These are phyloP conservation scores for Octonoba sinensis DNA, from an alignment of 2,888 invertebrate species.

Conservation along the genomic window DNA sequence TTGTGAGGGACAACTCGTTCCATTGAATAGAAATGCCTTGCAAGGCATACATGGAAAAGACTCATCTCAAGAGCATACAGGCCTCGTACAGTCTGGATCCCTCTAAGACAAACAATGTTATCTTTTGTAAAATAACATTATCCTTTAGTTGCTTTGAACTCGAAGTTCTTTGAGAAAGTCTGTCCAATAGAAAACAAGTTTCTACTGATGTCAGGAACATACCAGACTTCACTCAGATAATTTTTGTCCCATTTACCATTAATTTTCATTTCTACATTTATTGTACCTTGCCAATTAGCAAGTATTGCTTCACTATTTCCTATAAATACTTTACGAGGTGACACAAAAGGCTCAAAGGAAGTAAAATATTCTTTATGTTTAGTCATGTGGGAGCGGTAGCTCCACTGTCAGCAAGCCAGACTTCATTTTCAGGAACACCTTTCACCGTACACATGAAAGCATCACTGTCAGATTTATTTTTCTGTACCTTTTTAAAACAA, in stretches of 20 bases:
- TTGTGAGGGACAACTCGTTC: too few relatives aligned
- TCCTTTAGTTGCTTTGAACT: not conserved
- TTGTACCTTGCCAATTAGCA: conserved; percentile 10
- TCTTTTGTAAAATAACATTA: conserved; percentile 17
- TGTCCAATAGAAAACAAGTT: conserved; percentile 29
- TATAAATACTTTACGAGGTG: too few relatives aligned
- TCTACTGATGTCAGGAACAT: conserved; percentile 13
- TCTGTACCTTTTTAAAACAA: conserved; percentile 4
- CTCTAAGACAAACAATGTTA: not conserved
- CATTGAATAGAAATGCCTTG: too few relatives aligned
- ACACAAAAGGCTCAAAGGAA: too few relatives aligned
- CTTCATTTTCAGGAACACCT: not conserved
- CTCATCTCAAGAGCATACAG: conserved; percentile 19
- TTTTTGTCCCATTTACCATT: not conserved
- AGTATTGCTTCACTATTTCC: conserved; percentile 4
- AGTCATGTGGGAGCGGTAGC: conserved; percentile 30
- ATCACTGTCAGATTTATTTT: not conserved
- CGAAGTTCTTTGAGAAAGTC: conserved; percentile 1
- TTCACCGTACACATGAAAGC: conserved; percentile 12
- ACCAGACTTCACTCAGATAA: conserved; percentile 9
- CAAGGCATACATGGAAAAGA: too few relatives aligned
- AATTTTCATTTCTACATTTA: not conserved
- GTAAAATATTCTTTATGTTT: too few relatives aligned
- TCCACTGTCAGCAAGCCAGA: conserved; percentile 31
- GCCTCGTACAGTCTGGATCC: not conserved